Percentiles rank a stretch among this genome's conserved stretches.
Conservation (phyloP, 1,140 invertebrate species). For the Probaryconus sp. region DNA sequence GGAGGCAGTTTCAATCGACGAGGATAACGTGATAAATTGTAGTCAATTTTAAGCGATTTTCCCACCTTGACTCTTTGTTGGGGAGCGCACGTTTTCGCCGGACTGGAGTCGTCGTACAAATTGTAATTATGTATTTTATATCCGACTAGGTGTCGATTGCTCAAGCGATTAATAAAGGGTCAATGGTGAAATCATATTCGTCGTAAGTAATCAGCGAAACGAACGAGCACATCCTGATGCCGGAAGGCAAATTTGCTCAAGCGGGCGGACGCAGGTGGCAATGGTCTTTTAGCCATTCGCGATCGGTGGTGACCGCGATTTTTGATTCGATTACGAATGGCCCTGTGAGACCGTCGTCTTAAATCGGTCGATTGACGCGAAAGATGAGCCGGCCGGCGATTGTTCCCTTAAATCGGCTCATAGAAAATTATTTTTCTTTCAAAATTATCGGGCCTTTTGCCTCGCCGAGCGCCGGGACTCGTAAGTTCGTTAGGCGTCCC, state of each 20-base stretch:
- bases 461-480: conserved; percentile 59
- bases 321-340: conserved; percentile 26
- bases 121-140: conserved; percentile 60
- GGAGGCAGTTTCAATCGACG: conserved; percentile 24
- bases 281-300: too few species aligned
- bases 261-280: conserved; percentile 10
- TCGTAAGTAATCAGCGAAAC: conserved; percentile 22
- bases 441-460: conserved; percentile 72
- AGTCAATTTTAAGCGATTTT: conserved; percentile 57
- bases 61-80: conserved; percentile 45
- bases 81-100: conserved; percentile 10
- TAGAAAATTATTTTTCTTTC: conserved; percentile 77
- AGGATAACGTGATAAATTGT: conserved; percentile 56
- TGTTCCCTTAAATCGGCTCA: conserved; percentile 63
- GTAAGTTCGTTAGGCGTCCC: conserved; percentile 75
- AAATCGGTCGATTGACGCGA: conserved; percentile 15
- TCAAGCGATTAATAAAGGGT: conserved; percentile 37
- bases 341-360: conserved; percentile 15
- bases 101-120: conserved; percentile 42
- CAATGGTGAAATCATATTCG: conserved; percentile 32
- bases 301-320: conserved; percentile 14
- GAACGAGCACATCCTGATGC: conserved; percentile 25
- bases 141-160: conserved; percentile 23
- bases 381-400: conserved; percentile 30
- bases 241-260: conserved; percentile 53